These are phyloP conservation scores for Nematostella vectensis DNA, from an alignment of 92 coral and sea anemone genomes.

Conservation along the genomic window DNA sequence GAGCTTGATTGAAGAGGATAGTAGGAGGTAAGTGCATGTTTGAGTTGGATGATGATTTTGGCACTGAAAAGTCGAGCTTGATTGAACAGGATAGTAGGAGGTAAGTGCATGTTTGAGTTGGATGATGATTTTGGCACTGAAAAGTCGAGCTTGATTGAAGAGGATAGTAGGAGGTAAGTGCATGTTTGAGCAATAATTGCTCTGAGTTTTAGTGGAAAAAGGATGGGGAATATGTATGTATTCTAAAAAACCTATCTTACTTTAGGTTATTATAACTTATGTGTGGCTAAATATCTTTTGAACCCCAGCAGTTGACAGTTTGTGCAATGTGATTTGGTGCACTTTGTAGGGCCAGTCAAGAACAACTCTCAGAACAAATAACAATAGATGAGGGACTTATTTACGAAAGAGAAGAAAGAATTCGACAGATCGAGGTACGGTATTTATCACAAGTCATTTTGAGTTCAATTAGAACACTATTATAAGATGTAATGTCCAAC, in stretches of 20 bases:
- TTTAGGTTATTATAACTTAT: too few species aligned
- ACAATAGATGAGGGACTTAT: slow-evolving; percentile 68
- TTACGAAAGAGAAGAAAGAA: slow-evolving; percentile 79
- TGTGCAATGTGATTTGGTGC: too few species aligned
- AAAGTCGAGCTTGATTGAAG: slow-evolving; percentile 10
- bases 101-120: slow-evolving; percentile 19
- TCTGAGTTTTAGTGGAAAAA: too few species aligned
- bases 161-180: slow-evolving; percentile 12
- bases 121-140: slow-evolving; percentile 1
- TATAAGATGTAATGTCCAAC: background rate
- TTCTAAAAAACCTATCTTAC: too few species aligned
- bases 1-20: slow-evolving; percentile 12
- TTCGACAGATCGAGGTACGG: slow-evolving; percentile 78
- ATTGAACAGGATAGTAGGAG: slow-evolving; percentile 56
- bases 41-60: slow-evolving; percentile 30
- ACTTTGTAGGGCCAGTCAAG: slow-evolving; percentile 53
- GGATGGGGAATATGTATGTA: too few species aligned
- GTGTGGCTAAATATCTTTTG: too few species aligned
- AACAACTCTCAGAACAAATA: slow-evolving; percentile 69
- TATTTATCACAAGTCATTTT: too few species aligned
- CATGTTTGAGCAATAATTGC: too few species aligned
- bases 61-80: slow-evolving; percentile 24
- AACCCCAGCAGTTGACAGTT: too few species aligned
- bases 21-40: slow-evolving; percentile 8
- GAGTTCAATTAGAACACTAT: too few species aligned